Percentiles rank a stretch among this genome's conserved stretches.
Evolutionary conservation across 2,888 invertebrate genomes (phyloP).

Genomic region (Corythucha ciliata): DNA sequence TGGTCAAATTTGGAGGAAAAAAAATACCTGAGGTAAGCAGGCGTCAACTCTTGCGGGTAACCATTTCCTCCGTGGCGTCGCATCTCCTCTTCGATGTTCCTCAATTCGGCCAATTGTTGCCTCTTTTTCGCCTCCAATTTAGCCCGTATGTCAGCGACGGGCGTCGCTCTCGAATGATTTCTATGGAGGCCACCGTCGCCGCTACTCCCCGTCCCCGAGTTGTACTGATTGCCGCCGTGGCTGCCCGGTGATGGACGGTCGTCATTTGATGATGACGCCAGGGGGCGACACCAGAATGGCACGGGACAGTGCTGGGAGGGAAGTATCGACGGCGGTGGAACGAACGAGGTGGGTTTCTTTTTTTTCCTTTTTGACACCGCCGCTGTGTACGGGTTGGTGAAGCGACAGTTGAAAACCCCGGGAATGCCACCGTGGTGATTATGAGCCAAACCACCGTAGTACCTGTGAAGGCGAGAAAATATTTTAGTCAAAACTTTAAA

Average conservation of each 20-base stretch:
- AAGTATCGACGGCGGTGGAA: constrained; percentile 55
- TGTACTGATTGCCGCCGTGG: not conserved
- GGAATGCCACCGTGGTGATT: constrained; percentile 48
- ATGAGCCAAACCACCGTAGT: constrained; percentile 30
- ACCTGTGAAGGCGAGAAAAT: constrained; percentile 23
- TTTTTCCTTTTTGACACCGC: constrained; percentile 63
- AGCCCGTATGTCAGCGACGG: constrained; percentile 72
- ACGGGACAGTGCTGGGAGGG: constrained; percentile 40
- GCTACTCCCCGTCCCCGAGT: not conserved
- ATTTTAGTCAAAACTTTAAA: no score
- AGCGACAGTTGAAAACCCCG: constrained; percentile 83
- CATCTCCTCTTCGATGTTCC: constrained; percentile 77
- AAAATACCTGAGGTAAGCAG: constrained; percentile 51
- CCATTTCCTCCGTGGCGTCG: constrained; percentile 54
- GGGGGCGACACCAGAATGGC: constrained; percentile 66
- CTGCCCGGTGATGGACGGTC: not conserved
- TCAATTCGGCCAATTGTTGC: constrained; percentile 71
- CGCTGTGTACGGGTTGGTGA: constrained; percentile 54
- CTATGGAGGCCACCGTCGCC: not conserved
- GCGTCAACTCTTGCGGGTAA: constrained; percentile 68
- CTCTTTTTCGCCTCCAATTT: constrained; percentile 81
- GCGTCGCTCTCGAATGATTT: constrained; percentile 50
- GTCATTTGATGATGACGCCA: constrained; percentile 37
- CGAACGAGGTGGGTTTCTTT: constrained; percentile 81
- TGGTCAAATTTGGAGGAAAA: not conserved